Evolutionary conservation across 2,888 invertebrate genomes (phyloP), one percentile per base, ranked within the genome.

Genomic region (Tanypteryx hageni): DNA sequence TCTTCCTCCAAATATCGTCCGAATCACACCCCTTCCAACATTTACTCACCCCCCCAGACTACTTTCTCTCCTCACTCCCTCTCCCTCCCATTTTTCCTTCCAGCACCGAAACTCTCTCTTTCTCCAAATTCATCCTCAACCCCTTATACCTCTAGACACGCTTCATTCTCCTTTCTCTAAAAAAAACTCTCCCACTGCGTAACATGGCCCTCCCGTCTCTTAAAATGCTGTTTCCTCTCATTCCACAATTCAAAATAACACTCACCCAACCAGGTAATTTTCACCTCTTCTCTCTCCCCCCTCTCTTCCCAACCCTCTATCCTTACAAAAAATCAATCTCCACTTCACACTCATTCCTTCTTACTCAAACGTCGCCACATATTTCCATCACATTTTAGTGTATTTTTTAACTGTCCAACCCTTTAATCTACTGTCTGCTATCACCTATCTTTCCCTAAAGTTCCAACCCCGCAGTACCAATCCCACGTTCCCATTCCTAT

Each of bases 41-140:
- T 76, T 76, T 22, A 22, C 76, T 10, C 27, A 18, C 68, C 18
- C 64, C n/a, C 27, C 27, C 10, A 76, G 27, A 76, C 76, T 13
- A 27, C 76, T 76, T 76, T 76, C 76, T 76, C 76, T 76, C 76
- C 76, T 76, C 27, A 13, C 22, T 22, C 27, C 22, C 22, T 5
- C 22, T 22, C 22, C 27, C 76, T 22, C 22, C 27, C 76, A n/a
- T 22, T 76, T 27, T 27, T 27, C 27, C 22, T 22, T 76, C 76
- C 16, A 27, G 27, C 22, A 22, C 76, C 22, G 22, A 76, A 76
- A 76, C 76, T 76, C 76, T 76, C 76, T 76, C 76, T 76, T 27
- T 22, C 76, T 76, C 76, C 76, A 76, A 76, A 76, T 76, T 76
- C 27, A 76, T 27, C 76, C 76, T 76, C 76, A 76, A 76, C 76